Conservation (phyloP, 2,797 vertebrate species). For the Myiotriccus ornatus region DNA sequence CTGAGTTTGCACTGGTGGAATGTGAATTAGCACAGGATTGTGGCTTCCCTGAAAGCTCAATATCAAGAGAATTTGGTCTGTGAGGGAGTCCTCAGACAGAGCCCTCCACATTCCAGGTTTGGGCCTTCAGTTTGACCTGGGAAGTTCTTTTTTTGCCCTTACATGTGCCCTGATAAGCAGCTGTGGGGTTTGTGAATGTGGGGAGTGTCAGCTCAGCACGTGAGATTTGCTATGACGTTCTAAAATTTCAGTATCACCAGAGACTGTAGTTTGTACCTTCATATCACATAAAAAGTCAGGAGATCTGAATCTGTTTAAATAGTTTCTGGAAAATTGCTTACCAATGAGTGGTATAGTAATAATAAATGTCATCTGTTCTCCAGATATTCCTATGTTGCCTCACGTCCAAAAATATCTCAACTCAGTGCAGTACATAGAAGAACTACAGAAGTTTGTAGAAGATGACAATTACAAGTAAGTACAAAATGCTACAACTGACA, state of each 20-base stretch:
- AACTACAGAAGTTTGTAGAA: conserved; percentile 98
- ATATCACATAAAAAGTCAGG: neutral
- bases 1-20: neutral
- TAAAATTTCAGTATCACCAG: neutral
- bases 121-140: neutral
- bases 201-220: neutral
- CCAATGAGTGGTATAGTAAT: neutral
- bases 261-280: neutral
- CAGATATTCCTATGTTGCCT: conserved; percentile 93
- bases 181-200: neutral
- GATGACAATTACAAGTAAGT: conserved; percentile 99
- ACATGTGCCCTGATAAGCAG: fast-evolving
- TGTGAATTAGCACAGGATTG: neutral
- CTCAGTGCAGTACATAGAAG: conserved; percentile 97
- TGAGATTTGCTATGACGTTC: neutral
- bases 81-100: neutral
- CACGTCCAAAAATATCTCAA: conserved; percentile 98
- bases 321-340: neutral
- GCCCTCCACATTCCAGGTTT: neutral
- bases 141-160: fast-evolving
- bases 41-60: neutral
- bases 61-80: neutral
- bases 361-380: conserved; percentile 37
- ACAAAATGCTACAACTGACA: neutral
- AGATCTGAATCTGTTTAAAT: neutral